A percentile compares a stretch with the other conserved stretches of the same genome.
Evolutionary conservation across 1,140 invertebrate genomes (phyloP).

Genomic region (Trinorchestia longiramus): DNA sequence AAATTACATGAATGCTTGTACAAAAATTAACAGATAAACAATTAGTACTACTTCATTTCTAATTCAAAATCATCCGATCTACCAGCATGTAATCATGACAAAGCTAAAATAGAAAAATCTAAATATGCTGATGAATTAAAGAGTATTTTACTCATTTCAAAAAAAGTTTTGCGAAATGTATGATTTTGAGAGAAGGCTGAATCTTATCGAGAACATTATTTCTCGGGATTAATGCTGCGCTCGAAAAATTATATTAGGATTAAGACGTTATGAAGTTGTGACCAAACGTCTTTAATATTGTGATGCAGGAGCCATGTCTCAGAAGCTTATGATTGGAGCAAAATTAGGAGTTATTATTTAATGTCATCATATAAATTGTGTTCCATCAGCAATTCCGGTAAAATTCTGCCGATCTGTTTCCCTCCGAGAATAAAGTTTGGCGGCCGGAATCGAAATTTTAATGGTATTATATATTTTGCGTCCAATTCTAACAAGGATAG

Average conservation of each 20-base stretch:
- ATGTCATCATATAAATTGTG: background rate
- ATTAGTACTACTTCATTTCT: too few relatives aligned
- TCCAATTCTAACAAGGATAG: background rate
- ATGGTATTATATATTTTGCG: background rate
- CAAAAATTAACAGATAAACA: too few relatives aligned
- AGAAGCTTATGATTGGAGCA: background rate
- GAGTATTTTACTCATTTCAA: too few relatives aligned
- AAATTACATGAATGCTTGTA: too few relatives aligned
- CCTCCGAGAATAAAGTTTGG: background rate
- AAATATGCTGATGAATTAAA: too few relatives aligned
- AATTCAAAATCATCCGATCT: too few relatives aligned
- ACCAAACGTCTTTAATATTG: background rate
- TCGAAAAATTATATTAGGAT: background rate
- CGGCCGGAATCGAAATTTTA: background rate
- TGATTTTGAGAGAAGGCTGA: background rate
- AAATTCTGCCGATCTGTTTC: background rate
- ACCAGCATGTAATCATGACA: too few relatives aligned
- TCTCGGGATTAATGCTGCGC: background rate
- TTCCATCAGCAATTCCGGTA: background rate
- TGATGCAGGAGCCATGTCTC: background rate
- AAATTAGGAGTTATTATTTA: background rate
- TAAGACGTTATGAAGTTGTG: background rate
- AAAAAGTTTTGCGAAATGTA: too few relatives aligned
- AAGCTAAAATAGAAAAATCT: too few relatives aligned
- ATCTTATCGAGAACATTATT: background rate